Evolutionary conservation across 2,113 vertebrate species (phyloP).

Genomic region (Phodopus roborovskii): DNA sequence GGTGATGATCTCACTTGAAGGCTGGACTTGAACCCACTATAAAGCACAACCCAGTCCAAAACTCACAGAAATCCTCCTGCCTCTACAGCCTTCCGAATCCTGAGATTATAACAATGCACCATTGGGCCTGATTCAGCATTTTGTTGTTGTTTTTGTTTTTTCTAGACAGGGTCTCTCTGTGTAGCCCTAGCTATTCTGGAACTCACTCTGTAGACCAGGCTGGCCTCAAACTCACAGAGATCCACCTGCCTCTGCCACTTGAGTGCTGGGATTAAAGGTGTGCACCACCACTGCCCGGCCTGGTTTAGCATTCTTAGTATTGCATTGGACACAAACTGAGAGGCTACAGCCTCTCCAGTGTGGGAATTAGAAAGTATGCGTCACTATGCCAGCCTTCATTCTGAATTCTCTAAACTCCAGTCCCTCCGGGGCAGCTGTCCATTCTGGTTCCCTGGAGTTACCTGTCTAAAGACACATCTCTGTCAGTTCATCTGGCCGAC

Average conservation of each 20-base stretch:
- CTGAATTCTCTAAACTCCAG: neutral
- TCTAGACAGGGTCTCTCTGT: too few species aligned
- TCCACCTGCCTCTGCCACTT: too few species aligned
- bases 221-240: neutral
- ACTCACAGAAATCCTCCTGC: neutral
- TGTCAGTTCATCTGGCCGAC: neutral
- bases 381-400: neutral
- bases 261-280: too few species aligned
- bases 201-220: neutral
- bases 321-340: too few species aligned
- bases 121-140: neutral
- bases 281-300: neutral
- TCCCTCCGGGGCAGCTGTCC: neutral
- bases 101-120: neutral
- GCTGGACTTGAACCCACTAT: neutral
- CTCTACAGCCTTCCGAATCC: neutral
- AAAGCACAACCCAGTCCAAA: neutral
- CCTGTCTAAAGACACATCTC: neutral
- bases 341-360: neutral
- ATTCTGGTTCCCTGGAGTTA: neutral
- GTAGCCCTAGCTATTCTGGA: neutral
- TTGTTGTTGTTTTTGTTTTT: neutral
- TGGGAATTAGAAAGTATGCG: neutral
- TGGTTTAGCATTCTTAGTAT: neutral
- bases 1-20: neutral